phyloP scores from a whole-genome alignment of 2,797 vertebrate genomes.

The Danionella dracula region DNA sequence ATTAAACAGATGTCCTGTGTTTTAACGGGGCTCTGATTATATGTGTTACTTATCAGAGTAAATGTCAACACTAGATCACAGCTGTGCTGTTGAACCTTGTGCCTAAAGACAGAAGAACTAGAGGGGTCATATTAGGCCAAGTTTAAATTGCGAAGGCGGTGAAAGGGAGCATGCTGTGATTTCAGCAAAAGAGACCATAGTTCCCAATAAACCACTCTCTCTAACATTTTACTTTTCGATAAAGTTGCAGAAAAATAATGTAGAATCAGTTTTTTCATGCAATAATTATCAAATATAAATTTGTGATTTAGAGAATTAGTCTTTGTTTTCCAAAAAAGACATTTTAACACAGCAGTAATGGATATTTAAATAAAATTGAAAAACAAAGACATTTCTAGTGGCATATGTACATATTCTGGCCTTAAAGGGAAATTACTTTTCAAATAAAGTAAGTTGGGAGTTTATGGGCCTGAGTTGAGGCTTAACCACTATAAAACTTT shows the following conservation, averaged over 20 bases:
- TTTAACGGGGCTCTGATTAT: not conserved
- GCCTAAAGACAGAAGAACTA: not conserved
- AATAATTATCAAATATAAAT: no score
- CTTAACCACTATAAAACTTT: not conserved
- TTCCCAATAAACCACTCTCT: slow-evolving; percentile 3
- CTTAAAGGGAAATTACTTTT: slow-evolving; percentile 4
- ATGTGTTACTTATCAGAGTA: not conserved
- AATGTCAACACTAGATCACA: not conserved
- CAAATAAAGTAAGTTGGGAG: slow-evolving; percentile 8
- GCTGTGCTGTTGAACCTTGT: not conserved
- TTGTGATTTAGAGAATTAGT: no score
- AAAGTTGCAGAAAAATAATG: no score
- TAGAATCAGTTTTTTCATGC: no score
- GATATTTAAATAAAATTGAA: slow-evolving; percentile 3
- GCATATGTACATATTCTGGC: not conserved
- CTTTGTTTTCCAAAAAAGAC: no score
- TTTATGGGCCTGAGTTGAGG: slow-evolving; percentile 1
- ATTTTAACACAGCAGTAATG: no score
- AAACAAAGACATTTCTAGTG: not conserved
- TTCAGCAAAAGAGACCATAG: not conserved
- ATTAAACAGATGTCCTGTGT: not conserved
- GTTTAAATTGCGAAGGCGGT: not conserved
- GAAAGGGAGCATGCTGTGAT: not conserved
- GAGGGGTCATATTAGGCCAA: not conserved
- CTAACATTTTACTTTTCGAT: no score